A percentile compares a stretch with the other conserved stretches of the same genome.
Evolutionary conservation across 2,888 invertebrate species (phyloP).

Genomic region (Gortyna flavago): DNA sequence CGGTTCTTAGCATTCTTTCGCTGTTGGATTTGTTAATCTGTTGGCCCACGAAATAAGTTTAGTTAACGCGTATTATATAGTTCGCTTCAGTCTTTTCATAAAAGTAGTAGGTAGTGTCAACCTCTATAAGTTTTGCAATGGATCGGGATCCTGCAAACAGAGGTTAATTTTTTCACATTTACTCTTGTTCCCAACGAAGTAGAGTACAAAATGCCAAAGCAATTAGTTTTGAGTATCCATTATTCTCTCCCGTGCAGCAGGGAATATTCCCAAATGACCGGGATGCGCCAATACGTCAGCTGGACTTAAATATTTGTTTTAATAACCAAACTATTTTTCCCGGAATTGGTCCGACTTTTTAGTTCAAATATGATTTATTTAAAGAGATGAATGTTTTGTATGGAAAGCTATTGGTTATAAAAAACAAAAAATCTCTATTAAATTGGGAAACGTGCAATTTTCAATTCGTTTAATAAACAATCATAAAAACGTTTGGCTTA

Average conservation of each 20-base stretch:
- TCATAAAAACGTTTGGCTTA: neutral
- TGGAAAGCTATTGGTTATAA: neutral
- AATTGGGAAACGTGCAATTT: neutral
- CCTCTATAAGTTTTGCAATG: slow-evolving; percentile 32
- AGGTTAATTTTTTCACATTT: slow-evolving; percentile 6
- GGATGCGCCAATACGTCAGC: slow-evolving; percentile 52
- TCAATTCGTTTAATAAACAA: neutral
- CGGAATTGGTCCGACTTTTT: slow-evolving; percentile 21
- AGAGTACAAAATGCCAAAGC: slow-evolving; percentile 43
- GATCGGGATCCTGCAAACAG: slow-evolving; percentile 18
- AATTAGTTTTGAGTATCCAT: slow-evolving; percentile 46
- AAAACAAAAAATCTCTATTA: slow-evolving; percentile 12
- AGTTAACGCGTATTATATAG: too few species aligned
- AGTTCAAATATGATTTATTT: slow-evolving; percentile 31
- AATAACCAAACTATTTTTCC: slow-evolving; percentile 49
- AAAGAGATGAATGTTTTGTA: neutral
- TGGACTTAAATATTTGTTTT: slow-evolving; percentile 64
- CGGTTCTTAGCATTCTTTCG: neutral
- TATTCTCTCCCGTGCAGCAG: slow-evolving; percentile 46
- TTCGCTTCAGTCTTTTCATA: neutral
- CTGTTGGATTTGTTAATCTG: neutral
- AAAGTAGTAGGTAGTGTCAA: neutral
- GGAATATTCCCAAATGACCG: slow-evolving; percentile 36
- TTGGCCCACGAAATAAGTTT: neutral
- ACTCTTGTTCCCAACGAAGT: slow-evolving; percentile 21